Conservation (phyloP, 2,888 invertebrate species). For the Crepidodera aurea region DNA sequence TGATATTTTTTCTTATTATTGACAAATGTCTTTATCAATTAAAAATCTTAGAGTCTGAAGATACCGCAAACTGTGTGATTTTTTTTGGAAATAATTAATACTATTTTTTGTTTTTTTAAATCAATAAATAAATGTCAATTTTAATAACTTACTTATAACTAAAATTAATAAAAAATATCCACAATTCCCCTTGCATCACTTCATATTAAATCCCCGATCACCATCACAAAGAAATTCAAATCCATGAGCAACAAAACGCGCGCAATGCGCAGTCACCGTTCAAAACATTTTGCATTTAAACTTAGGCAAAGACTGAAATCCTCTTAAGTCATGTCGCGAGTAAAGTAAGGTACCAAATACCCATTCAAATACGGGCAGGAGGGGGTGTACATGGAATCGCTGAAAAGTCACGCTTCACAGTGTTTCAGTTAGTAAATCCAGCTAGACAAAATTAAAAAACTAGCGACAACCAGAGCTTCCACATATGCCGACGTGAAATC, state of each 20-base stretch:
- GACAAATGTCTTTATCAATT: too few relatives aligned
- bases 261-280: constrained; percentile 3
- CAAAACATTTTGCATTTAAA: constrained; percentile 12
- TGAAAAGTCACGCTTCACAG: constrained; percentile 29
- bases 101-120: too few relatives aligned
- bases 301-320: constrained; percentile 1
- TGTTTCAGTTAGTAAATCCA: too few relatives aligned
- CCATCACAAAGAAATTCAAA: constrained; percentile 7
- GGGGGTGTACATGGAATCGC: constrained; percentile 13
- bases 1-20: too few relatives aligned
- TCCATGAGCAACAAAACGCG: background rate
- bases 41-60: too few relatives aligned
- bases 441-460: too few relatives aligned
- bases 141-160: too few relatives aligned
- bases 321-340: constrained; percentile 4
- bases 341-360: constrained; percentile 7
- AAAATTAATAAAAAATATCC: background rate
- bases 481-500: too few relatives aligned
- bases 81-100: too few relatives aligned
- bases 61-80: too few relatives aligned
- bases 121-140: too few relatives aligned
- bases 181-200: background rate
- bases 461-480: too few relatives aligned
- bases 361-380: constrained; percentile 1
- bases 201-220: background rate